Base-by-base conservation (phyloP, 2,888 invertebrate genomes). In the Hirtodrosophila cameraria region DNA sequence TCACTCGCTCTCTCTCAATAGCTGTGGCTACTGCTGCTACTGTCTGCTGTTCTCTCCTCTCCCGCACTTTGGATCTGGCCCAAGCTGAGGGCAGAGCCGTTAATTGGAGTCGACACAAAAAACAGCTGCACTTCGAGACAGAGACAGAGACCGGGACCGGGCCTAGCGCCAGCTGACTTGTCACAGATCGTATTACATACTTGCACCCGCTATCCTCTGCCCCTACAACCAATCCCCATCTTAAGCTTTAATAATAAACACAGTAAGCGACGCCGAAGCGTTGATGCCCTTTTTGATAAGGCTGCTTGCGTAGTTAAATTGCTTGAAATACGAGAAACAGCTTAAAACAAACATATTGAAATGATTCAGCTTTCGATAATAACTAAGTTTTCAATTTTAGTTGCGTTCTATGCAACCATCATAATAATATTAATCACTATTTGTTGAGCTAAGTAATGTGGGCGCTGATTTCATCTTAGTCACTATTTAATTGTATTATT, bases 151-250 rank as follows among this genome's bases (percentile, higher is more conserved):
- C 16, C 59, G 38, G 38, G 45, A 25, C 6, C 52, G 38, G 45
- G 30, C 6, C 52, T 54, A 79, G 79, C 79, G 83, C 79, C 79
- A 82, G 79, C 79, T 82, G 79, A 79, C 79, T 82, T 65, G 42
- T 46, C 66, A 39, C 66, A 72, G 75, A 73, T 79, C 79, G 57
- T 61, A 65, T 79, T 79, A 75, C 73, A n/a, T 15, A 49, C 59
- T 13, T 15, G 28, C 11, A 36, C 36, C 45, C 49, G 49, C 41
- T 23, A 9, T 11, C 15, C 31, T 55, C 23, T 3, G 7, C 18
- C 5, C 54, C 67, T 48, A n/a, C n/a, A n/a, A n/a, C n/a, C n/a
- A n/a, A n/a, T n/a, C n/a, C n/a, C n/a, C n/a, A n/a, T n/a, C n/a
- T n/a, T 39, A 36, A 13, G n/a, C 46, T 30, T 31, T 27, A 30